Base-by-base conservation (phyloP, 2,888 invertebrate genomes). In the Caenorhabditis panamensis region DNA sequence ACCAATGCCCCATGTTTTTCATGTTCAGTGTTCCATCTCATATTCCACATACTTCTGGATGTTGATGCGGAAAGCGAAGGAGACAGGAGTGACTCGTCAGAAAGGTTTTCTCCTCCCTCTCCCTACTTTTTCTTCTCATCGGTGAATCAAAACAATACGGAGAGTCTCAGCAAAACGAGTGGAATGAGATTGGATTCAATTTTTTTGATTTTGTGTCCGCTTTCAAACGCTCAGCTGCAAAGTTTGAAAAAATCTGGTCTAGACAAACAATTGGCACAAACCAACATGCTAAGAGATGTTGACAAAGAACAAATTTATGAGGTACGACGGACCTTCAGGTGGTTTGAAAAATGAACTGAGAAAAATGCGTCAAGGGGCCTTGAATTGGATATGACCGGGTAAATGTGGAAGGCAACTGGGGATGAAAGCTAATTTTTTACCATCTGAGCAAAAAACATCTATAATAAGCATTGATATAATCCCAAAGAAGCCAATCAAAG, bases 1-100 rank as follows among this genome's bases (percentile, higher is more conserved):
- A 49, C 62, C 62, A 31, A 37, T 54, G 53, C 24, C 51, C 28
- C 28, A 28, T 53, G 9, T 31, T 54, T 22, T 66, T 61, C 54
- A 63, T 77, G 77, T 69, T 77, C 77, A 77, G 44, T 71, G 69
- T 71, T 78, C 69, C 77, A 71, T 78, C 77, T 78, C 77, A 78
- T 78, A 78, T 78, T 78, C 77, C 77, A 69, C 54, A 66, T 59
- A 61, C 28, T 53, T 75, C 62, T 66, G 64, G 59, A 59, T 58
- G 51, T 64, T 66, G 66, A 64, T 64, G 66, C 24, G 22, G 49
- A 36, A 37, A 24, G 18, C 36, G 37, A 51, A 59, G n/a, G 26
- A 51, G 58, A 11, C 13, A n/a, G 18, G 37, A 13, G 44, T 18
- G 31, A 72, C 44, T 44, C n/a, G 24, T 3, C 31, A 44, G 13